Conservation (phyloP, 2,888 invertebrate genomes). For the Andrena chrysosceles region DNA sequence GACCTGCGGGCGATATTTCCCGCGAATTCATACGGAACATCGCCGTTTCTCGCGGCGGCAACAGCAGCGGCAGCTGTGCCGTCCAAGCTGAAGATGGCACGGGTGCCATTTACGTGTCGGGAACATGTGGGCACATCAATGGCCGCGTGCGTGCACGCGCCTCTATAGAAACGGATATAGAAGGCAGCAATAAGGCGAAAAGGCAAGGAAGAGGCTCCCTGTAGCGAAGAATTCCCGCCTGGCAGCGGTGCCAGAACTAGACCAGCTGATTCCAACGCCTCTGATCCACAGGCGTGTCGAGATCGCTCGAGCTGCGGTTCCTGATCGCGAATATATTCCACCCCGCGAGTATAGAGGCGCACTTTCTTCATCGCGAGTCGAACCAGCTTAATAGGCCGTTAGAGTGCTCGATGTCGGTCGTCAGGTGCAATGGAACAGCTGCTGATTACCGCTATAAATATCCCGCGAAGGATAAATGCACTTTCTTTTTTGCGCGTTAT, state of each 20-base stretch:
- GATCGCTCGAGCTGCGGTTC: background rate
- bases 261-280: conserved; percentile 64
- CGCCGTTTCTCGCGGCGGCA: background rate
- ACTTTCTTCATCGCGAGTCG: conserved; percentile 15
- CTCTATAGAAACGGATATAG: conserved; percentile 48
- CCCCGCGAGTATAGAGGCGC: background rate
- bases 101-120: background rate
- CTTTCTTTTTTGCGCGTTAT: conserved; percentile 21
- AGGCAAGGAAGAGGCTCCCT: conserved; percentile 16
- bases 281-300: background rate
- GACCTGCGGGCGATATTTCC: conserved; percentile 9
- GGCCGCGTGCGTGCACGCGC: background rate
- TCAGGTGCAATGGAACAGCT: conserved; percentile 22
- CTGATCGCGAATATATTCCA: conserved; percentile 1
- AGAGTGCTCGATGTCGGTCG: conserved; percentile 13
- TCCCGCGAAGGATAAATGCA: conserved; percentile 16
- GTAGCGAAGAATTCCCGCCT: conserved; percentile 63
- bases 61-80: background rate
- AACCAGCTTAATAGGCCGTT: conserved; percentile 33
- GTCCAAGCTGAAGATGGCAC: background rate
- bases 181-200: conserved; percentile 60
- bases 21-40: conserved; percentile 17
- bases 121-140: background rate
- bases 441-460: conserved; percentile 25
- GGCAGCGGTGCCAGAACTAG: conserved; percentile 71